Evolutionary conservation across 2,888 invertebrate species (phyloP).

Genomic region (Leptarthrus brevirostris): DNA sequence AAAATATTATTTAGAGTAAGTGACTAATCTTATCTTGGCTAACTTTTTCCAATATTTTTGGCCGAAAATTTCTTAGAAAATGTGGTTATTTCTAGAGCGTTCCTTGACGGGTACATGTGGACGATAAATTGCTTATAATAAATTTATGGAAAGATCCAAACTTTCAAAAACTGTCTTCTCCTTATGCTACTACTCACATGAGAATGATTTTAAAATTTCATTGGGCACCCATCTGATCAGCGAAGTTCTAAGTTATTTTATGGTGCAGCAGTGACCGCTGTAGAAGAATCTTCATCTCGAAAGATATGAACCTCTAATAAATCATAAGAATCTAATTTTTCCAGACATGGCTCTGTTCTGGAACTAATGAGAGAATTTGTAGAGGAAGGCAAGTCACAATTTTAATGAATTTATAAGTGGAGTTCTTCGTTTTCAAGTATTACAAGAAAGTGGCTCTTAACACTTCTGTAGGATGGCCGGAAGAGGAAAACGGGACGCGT

Average conservation of each 20-base stretch:
- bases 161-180: no score
- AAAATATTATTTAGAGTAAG: background rate
- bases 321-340: constrained; percentile 10
- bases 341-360: background rate
- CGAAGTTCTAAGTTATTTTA: background rate
- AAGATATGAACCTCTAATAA: background rate
- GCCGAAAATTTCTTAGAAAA: background rate
- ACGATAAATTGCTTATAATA: background rate
- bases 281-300: background rate
- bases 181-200: no score
- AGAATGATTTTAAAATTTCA: background rate
- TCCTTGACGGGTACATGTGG: no score
- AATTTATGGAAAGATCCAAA: background rate
- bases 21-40: background rate
- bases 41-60: background rate
- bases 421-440: constrained; percentile 2
- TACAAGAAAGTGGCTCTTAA: constrained; percentile 2
- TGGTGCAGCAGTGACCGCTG: background rate
- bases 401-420: constrained; percentile 18
- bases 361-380: constrained; percentile 9
- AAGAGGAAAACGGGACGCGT: background rate
- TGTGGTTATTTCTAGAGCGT: background rate
- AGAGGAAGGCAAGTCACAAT: constrained; percentile 6
- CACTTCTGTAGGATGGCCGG: background rate
- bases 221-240: background rate